Percentiles rank a stretch among this genome's conserved stretches.
Conservation (phyloP, 2,797 vertebrate genomes). For the Ctenopoma multispine region DNA sequence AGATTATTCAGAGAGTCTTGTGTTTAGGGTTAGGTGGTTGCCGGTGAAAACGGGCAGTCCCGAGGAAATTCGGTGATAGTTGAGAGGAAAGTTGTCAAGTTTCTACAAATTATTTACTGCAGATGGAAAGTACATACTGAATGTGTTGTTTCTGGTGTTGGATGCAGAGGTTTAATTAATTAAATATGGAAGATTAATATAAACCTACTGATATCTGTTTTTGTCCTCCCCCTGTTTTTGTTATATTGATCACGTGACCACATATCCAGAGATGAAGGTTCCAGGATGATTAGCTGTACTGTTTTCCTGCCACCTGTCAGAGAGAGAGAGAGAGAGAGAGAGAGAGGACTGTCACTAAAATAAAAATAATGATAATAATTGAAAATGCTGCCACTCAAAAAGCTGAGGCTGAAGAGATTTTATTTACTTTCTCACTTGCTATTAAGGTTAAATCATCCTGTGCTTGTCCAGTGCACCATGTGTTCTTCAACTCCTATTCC, state of each 20-base stretch:
- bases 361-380: no score
- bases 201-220: constrained; percentile 25
- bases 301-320: constrained; percentile 48
- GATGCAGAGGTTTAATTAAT: not conserved
- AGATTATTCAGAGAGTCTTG: constrained; percentile 1
- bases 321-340: constrained; percentile 6
- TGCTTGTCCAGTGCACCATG: not conserved
- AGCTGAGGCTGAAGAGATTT: constrained; percentile 39
- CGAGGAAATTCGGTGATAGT: not conserved
- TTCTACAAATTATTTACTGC: not conserved
- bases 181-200: not conserved
- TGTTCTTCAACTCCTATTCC: not conserved
- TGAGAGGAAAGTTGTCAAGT: constrained; percentile 1
- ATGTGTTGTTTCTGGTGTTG: not conserved
- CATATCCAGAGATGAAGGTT: constrained; percentile 67
- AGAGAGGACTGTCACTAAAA: constrained; percentile 67
- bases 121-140: not conserved
- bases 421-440: constrained; percentile 43
- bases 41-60: not conserved
- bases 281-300: constrained; percentile 74
- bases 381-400: constrained; percentile 65
- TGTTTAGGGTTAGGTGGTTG: not conserved
- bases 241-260: constrained; percentile 67
- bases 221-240: constrained; percentile 52
- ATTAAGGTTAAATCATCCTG: constrained; percentile 1